Base-by-base conservation (phyloP, 2,797 vertebrate genomes). In the Gymnothorax reevesii region DNA sequence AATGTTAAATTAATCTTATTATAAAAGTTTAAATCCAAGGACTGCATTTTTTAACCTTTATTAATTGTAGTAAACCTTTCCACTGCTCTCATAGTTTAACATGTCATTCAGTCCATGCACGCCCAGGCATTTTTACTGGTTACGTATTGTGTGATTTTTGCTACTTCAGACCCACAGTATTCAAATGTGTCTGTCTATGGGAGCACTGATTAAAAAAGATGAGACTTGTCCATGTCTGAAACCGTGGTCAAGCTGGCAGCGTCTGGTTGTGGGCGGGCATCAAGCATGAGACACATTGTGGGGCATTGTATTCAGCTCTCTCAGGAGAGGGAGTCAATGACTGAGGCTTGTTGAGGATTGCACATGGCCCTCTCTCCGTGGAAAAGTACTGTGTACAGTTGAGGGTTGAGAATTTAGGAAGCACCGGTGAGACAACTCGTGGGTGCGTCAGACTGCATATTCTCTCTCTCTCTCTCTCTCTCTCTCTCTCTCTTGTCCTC, bases 351-450 rank as follows among this genome's bases (percentile, higher is more conserved):
- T 17, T 12, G 25, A 71, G 25, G 9, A 71, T 71, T 52, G n/a
- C 57, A 9, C 22, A 82, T 12, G 55, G 7, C 79, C n/a, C n/a
- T n/a, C n/a, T 3, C 55, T 25, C 55, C 8, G 64, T 85, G 87
- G 84, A 85, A 85, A 88, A 88, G 25, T 85, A 88, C 87, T 75
- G 84, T 13, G 54, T 7, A 4, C 33, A 17, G 10, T 10, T 57
- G 22, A 80, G 57, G 59, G 52, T 49, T 57, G 27, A 64, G 73
- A 82, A 87, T 85, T 84, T 75, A 85, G 87, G 80, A 82, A 83
- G 79, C 57, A 15, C 60, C 2, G 55, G 20, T 71, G 27, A 83
- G 77, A 42, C 83, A 69, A 20, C 52, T 13, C 85, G 84, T 83
- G 83, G 62, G 77, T 80, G 69, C 69, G 73, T 79, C 13, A 33